A percentile compares a stretch with the other conserved stretches of the same genome.
Conservation (phyloP, 37 sponge, comb jelly and placozoan genomes). For the Cladorhizidae sp. region DNA sequence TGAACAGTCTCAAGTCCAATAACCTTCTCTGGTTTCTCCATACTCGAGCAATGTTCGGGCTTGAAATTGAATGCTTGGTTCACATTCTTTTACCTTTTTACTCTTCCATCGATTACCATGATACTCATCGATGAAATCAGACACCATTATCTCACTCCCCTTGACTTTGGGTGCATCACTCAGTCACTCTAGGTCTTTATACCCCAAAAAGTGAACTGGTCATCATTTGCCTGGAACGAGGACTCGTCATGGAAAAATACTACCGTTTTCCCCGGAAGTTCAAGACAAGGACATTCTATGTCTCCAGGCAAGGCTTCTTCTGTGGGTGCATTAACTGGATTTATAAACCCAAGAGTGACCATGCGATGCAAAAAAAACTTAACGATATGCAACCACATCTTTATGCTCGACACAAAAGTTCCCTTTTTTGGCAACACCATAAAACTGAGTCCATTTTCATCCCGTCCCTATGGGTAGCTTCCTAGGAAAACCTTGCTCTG, state of each 20-base stretch:
- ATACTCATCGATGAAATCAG: conserved; percentile 47
- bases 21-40: conserved; percentile 10
- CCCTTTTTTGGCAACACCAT: too few relatives aligned
- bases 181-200: neutral
- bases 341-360: conserved; percentile 25
- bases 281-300: neutral
- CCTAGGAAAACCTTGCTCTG: too few relatives aligned
- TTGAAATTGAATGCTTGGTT: neutral
- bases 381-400: too few relatives aligned
- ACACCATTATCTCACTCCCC: conserved; percentile 57
- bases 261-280: conserved; percentile 14
- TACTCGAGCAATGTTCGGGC: conserved; percentile 8
- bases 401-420: too few relatives aligned
- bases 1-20: conserved; percentile 44
- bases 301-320: conserved; percentile 22
- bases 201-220: conserved; percentile 34
- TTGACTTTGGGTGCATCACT: conserved; percentile 30
- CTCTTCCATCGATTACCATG: too few relatives aligned
- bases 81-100: neutral
- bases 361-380: conserved; percentile 48
- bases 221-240: conserved; percentile 35
- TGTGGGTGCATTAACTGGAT: conserved; percentile 24
- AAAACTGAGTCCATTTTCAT: too few relatives aligned
- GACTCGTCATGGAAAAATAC: conserved; percentile 44
- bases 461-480: too few relatives aligned